Evolutionary conservation across 2,797 vertebrate genomes (phyloP).

Genomic region (Centropyge bicolor): DNA sequence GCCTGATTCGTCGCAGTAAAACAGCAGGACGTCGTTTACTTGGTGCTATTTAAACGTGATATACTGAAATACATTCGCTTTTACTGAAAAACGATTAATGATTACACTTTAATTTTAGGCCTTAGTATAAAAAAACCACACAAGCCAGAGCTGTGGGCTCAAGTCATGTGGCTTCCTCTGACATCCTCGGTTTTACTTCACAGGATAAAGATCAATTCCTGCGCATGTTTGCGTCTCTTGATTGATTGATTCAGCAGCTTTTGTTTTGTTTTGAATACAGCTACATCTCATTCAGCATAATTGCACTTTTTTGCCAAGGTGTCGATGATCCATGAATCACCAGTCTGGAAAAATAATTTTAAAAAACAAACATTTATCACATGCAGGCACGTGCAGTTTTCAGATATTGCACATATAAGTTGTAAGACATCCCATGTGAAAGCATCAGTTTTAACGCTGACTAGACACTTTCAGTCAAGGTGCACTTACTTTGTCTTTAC

Average conservation of each 20-base stretch:
- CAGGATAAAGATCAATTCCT: constrained; percentile 1
- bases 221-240: constrained; percentile 11
- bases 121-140: background rate
- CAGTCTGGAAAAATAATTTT: background rate
- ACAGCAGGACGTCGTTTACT: background rate
- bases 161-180: background rate
- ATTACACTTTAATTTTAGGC: background rate
- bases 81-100: too few species aligned
- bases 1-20: background rate
- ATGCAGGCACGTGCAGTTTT: background rate
- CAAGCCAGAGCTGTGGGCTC: background rate
- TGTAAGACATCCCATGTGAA: background rate
- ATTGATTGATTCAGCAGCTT: constrained; percentile 20
- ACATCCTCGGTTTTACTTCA: background rate
- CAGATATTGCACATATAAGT: background rate
- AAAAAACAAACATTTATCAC: background rate
- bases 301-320: background rate
- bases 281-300: constrained; percentile 18
- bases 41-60: background rate
- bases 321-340: constrained; percentile 12
- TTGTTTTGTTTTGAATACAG: constrained; percentile 20
- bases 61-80: too few species aligned
- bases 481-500: background rate
- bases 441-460: background rate
- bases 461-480: background rate